Evolutionary conservation across 2,113 vertebrate species (phyloP).

Genomic region (Onychorhynchus coronatus): DNA sequence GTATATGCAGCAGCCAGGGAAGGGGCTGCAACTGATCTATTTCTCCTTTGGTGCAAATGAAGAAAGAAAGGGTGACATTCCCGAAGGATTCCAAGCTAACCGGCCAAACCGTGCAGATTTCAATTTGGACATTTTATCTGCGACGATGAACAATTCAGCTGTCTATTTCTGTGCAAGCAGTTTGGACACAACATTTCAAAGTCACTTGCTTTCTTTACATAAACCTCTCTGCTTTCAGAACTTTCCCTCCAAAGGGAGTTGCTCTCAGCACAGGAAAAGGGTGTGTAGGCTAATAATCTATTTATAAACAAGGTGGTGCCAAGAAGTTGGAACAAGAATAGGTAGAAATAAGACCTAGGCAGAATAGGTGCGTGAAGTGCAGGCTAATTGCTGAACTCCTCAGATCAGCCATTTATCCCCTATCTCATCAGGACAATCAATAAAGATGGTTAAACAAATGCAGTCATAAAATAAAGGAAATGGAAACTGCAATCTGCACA

Average conservation of each 20-base stretch:
- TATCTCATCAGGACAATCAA: neutral
- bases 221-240: conserved; percentile 11
- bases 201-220: conserved; percentile 36
- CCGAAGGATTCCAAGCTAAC: neutral
- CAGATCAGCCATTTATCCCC: neutral
- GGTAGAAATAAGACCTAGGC: neutral
- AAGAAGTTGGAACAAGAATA: neutral
- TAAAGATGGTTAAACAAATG: neutral
- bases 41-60: fast-evolving
- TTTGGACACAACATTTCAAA: conserved; percentile 34
- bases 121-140: conserved; percentile 17
- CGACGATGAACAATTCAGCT: conserved; percentile 11
- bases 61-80: neutral
- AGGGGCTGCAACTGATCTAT: neutral
- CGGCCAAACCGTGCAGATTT: neutral
- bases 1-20: conserved; percentile 3
- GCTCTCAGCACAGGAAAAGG: neutral
- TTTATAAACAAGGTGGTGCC: neutral
- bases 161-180: conserved; percentile 64
- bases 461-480: neutral
- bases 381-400: neutral
- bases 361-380: neutral
- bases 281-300: neutral
- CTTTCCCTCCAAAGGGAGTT: neutral
- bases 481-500: neutral